These are phyloP conservation scores for Epistrophe grossulariae DNA, from an alignment of 2,888 invertebrate genomes.

Conservation along the genomic window DNA sequence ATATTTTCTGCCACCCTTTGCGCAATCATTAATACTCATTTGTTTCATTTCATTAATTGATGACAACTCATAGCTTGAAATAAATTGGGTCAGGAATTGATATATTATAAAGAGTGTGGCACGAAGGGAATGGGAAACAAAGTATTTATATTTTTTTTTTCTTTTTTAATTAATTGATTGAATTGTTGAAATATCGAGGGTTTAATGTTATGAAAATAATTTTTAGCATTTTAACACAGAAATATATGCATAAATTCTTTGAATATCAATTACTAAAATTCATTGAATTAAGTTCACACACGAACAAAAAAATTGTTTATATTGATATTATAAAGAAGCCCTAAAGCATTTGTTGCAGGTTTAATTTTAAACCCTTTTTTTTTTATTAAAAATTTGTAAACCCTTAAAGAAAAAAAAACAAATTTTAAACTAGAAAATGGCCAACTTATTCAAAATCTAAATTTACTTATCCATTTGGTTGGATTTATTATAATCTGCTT, in stretches of 20 bases:
- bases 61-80: slow-evolving; percentile 37
- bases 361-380: too few relatives aligned
- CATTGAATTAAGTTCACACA: too few relatives aligned
- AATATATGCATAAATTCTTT: neutral
- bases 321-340: too few relatives aligned
- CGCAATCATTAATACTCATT: slow-evolving; percentile 62
- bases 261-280: neutral
- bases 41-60: slow-evolving; percentile 63
- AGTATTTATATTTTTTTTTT: neutral
- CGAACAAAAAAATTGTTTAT: too few relatives aligned
- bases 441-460: neutral
- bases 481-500: neutral
- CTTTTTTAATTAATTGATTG: neutral
- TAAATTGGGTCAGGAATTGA: slow-evolving; percentile 24
- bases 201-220: neutral
- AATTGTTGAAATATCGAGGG: neutral
- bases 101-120: too few relatives aligned
- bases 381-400: too few relatives aligned
- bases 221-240: neutral
- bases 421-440: neutral
- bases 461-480: neutral
- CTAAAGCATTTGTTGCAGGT: too few relatives aligned
- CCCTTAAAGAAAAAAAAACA: too few relatives aligned
- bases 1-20: slow-evolving; percentile 12
- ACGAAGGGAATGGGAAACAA: neutral